A percentile compares a stretch with the other conserved stretches of the same genome.
Evolutionary conservation across 2,888 invertebrate species (phyloP).

Genomic region (Ecdyonurus torrentis): DNA sequence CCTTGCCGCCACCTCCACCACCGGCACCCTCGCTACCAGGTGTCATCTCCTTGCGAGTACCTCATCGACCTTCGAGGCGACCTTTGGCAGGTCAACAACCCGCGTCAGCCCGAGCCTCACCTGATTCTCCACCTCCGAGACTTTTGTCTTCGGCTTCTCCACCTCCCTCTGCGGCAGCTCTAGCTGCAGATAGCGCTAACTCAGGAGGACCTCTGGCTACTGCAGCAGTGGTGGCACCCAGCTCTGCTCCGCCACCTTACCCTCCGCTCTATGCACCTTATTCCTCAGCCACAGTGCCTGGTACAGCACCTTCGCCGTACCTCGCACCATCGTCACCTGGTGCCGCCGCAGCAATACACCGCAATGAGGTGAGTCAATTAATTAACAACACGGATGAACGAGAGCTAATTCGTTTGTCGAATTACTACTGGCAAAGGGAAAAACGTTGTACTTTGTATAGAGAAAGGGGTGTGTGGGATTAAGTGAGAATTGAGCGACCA

Average conservation of each 20-base stretch:
- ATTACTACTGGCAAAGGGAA: too few relatives aligned
- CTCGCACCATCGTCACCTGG: neutral
- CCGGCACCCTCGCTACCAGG: conserved; percentile 35
- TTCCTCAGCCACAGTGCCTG: neutral
- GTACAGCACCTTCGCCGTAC: conserved; percentile 1
- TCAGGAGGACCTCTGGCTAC: conserved; percentile 25
- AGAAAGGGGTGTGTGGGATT: neutral
- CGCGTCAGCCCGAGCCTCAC: neutral
- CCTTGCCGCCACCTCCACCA: conserved; percentile 44
- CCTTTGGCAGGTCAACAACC: neutral
- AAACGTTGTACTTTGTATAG: too few relatives aligned
- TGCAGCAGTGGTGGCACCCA: conserved; percentile 32
- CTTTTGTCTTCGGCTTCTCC: conserved; percentile 8
- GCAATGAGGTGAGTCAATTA: conserved; percentile 2
- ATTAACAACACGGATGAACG: neutral
- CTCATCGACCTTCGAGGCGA: conserved; percentile 1
- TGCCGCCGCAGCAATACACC: neutral
- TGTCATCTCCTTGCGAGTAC: conserved; percentile 1
- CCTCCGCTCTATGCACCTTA: conserved; percentile 19
- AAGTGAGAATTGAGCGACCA: conserved; percentile 2
- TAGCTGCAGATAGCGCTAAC: conserved; percentile 6
- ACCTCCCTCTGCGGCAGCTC: conserved; percentile 7
- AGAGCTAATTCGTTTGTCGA: neutral
- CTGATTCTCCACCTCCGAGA: conserved; percentile 7
- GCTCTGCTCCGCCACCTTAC: conserved; percentile 34